Percentiles rank a stretch among this genome's conserved stretches.
Conservation (phyloP, 2,797 vertebrate species). For the Peromyscus melanophrys region DNA sequence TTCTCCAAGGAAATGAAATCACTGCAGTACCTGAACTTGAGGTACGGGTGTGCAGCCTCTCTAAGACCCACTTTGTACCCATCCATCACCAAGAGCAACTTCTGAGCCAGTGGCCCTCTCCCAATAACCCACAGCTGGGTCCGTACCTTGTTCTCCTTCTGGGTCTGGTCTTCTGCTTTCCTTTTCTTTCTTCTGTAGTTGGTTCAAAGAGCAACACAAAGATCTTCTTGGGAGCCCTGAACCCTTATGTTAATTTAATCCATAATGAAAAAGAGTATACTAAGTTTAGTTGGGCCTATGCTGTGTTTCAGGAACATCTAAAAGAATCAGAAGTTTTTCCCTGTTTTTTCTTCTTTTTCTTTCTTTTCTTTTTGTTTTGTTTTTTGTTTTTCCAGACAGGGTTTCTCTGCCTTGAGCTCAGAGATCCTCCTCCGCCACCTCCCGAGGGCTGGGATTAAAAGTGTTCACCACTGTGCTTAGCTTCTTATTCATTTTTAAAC, state of each 20-base stretch:
- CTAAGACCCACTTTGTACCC: not conserved
- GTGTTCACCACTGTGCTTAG: fast-evolving
- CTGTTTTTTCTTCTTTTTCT: not conserved
- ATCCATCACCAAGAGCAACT: not conserved
- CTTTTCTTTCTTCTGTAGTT: not conserved
- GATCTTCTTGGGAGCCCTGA: not conserved
- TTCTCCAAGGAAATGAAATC: slow-evolving; percentile 93
- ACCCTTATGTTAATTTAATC: not conserved
- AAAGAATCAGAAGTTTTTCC: slow-evolving; percentile 5
- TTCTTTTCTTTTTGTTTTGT: not conserved
- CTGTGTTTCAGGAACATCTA: slow-evolving; percentile 17
- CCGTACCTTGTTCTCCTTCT: not conserved
- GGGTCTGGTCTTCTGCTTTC: not conserved
- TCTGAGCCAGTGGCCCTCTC: not conserved
- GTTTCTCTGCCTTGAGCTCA: not conserved
- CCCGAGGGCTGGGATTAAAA: not conserved
- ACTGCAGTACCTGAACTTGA: slow-evolving; percentile 95
- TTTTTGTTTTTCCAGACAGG: not conserved
- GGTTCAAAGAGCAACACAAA: not conserved
- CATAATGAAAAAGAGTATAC: not conserved
- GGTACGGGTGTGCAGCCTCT: slow-evolving; percentile 89
- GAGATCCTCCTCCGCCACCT: not conserved
- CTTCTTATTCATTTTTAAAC: not conserved
- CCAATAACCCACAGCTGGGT: not conserved
- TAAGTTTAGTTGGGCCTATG: not conserved